Evolutionary conservation across 1,140 invertebrate species (phyloP), one percentile per base, ranked within the genome.

Genomic region (Drosophila pruinosa): DNA sequence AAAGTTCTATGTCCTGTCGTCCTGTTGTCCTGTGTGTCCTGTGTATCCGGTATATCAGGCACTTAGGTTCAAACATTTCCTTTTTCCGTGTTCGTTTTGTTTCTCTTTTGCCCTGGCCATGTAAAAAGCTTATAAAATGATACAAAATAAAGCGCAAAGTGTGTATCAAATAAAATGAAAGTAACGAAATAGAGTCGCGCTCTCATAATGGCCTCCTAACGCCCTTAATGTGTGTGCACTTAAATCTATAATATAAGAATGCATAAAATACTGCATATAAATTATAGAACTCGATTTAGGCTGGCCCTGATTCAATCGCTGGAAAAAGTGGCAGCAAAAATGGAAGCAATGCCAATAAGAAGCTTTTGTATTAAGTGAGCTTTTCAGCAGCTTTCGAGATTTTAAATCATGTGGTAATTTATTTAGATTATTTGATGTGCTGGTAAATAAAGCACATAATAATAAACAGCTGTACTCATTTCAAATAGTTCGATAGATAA

Each of bases 241-340:
- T 85, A 86, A 85, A 81, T 85, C 73, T 85, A 85, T 86, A 73
- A 85, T 86, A 85, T 74, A 67, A 67, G 73, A 61, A 69, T 65
- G 61, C 63, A 69, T 77, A 69, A 80, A 85, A 81, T 74, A 45
- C 65, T 63, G 72, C 69, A 85, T 61, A 85, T 68, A 86, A 85
- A 80, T 85, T 50, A 85, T 79, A 4, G 31, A 34, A 56, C 56
- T 21, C 57, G 52, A 17, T 41, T 39, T 61, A 78, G 80, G 72
- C 65, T 83, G 79, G 58, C 17, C 26, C 79, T 50, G 36, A 26
- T 53, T 41, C 10, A 43, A 1, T n/a, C 22, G 41, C 17, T 7
- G 7, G 4, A 15, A 1, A 45, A 24, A 14, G n/a, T n/a, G n/a
- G n/a, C 31, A 12, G 2, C 10, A 3, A 38, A 15, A 38, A 14